Conservation (phyloP, 2,888 invertebrate species). For the Drosophila rubida region DNA sequence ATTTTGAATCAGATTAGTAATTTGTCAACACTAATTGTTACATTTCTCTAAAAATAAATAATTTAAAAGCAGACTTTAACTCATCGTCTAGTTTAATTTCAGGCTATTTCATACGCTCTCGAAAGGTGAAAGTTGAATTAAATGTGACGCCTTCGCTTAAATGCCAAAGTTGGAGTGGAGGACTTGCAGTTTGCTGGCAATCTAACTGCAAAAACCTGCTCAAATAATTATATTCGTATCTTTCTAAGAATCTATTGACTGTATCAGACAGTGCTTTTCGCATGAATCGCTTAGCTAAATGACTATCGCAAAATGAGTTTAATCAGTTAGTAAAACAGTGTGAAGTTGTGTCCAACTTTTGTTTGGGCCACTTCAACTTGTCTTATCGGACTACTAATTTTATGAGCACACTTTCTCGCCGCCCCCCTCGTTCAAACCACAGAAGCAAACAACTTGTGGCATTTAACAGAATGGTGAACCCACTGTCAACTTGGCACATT, state of each 20-base stretch:
- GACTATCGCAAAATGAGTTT: conserved; percentile 15
- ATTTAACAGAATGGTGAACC: conserved; percentile 15
- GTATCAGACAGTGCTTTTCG: neutral
- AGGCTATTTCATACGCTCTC: neutral
- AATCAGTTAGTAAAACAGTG: conserved; percentile 35
- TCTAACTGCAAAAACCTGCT: conserved; percentile 6
- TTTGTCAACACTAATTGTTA: no score
- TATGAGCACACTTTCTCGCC: conserved; percentile 4
- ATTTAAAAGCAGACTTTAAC: neutral
- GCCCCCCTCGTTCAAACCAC: conserved; percentile 1
- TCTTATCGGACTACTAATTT: conserved; percentile 46
- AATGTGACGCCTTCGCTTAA: conserved; percentile 3
- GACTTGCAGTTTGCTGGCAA: neutral
- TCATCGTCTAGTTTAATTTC: neutral
- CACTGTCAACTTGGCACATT: conserved; percentile 30
- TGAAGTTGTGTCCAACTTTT: conserved; percentile 13
- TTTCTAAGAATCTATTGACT: neutral
- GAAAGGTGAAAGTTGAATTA: conserved; percentile 21
- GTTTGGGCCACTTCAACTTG: conserved; percentile 34
- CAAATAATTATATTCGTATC: conserved; percentile 10
- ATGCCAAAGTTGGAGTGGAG: neutral
- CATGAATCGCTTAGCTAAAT: neutral
- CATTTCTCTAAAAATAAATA: no score
- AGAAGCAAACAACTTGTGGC: conserved; percentile 56
- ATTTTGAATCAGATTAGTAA: no score